These are phyloP conservation scores for Lasiurus cinereus DNA, from an alignment of 2,113 vertebrate species.

Conservation along the genomic window DNA sequence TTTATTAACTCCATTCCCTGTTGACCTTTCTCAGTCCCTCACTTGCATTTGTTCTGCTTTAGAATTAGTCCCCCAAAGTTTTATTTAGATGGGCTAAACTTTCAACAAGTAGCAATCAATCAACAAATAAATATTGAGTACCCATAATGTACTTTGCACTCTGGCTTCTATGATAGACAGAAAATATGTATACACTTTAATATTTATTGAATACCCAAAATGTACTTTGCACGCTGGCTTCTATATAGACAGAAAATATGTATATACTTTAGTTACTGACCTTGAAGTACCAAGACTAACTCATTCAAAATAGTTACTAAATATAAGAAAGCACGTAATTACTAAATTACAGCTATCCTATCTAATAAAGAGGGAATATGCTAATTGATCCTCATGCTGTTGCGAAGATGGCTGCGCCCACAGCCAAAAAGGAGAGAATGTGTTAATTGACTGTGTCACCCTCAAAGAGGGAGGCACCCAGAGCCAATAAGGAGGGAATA, in stretches of 20 bases:
- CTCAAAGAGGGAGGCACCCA: too few relatives aligned
- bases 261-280: background rate
- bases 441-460: too few relatives aligned
- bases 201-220: background rate
- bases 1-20: background rate
- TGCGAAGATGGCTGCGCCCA: too few relatives aligned
- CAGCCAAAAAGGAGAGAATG: too few relatives aligned
- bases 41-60: background rate
- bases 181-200: background rate
- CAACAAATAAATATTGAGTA: conserved; percentile 16
- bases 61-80: background rate
- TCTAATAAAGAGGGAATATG: too few relatives aligned
- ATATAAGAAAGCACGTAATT: background rate
- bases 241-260: background rate
- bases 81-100: conserved; percentile 1
- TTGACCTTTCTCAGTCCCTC: background rate
- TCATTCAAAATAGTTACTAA: conserved; percentile 32
- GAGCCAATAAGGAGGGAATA: too few relatives aligned
- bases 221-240: background rate
- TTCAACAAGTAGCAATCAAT: conserved; percentile 34
- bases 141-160: background rate
- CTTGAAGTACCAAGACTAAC: background rate
- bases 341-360: background rate
- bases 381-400: too few relatives aligned
- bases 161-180: background rate